Percentiles rank a stretch among this genome's conserved stretches.
Evolutionary conservation across 1,140 invertebrate species (phyloP).

Genomic region (Drosophila kanapiae): DNA sequence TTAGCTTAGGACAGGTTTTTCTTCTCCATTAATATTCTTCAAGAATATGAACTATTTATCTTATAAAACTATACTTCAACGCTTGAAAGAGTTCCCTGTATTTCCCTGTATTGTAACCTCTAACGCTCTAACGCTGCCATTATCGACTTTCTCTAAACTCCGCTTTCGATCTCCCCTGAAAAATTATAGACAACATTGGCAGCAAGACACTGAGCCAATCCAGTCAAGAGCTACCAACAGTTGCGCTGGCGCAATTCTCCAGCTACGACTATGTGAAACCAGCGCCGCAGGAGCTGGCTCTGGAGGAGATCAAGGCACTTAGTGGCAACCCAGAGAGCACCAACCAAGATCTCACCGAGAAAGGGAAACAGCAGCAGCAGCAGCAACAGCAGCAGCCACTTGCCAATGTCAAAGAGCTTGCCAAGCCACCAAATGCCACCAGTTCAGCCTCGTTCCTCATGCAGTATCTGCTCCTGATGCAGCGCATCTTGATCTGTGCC

Average conservation of each 20-base stretch:
- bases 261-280: slow-evolving; percentile 70
- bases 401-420: slow-evolving; percentile 46
- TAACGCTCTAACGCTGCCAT: neutral
- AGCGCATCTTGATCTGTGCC: slow-evolving; percentile 88
- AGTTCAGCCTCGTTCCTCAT: slow-evolving; percentile 84
- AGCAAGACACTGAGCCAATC: slow-evolving; percentile 48
- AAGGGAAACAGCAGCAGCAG: slow-evolving; percentile 7
- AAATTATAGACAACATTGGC: slow-evolving; percentile 59
- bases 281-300: slow-evolving; percentile 63
- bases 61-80: too few species aligned
- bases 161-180: neutral
- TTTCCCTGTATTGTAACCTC: neutral
- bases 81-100: too few species aligned
- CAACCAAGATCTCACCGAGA: slow-evolving; percentile 10
- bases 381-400: slow-evolving; percentile 13
- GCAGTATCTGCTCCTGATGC: slow-evolving; percentile 87
- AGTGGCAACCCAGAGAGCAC: slow-evolving; percentile 25
- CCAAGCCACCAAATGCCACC: slow-evolving; percentile 36
- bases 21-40: too few species aligned
- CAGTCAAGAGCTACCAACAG: slow-evolving; percentile 31
- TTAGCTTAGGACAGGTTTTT: neutral
- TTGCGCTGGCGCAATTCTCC: slow-evolving; percentile 55
- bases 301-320: slow-evolving; percentile 74
- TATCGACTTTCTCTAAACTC: slow-evolving; percentile 22
- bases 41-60: too few species aligned